A percentile compares a stretch with the other conserved stretches of the same genome.
Evolutionary conservation across 2,888 invertebrate genomes (phyloP).

Genomic region (Melieria omissa): DNA sequence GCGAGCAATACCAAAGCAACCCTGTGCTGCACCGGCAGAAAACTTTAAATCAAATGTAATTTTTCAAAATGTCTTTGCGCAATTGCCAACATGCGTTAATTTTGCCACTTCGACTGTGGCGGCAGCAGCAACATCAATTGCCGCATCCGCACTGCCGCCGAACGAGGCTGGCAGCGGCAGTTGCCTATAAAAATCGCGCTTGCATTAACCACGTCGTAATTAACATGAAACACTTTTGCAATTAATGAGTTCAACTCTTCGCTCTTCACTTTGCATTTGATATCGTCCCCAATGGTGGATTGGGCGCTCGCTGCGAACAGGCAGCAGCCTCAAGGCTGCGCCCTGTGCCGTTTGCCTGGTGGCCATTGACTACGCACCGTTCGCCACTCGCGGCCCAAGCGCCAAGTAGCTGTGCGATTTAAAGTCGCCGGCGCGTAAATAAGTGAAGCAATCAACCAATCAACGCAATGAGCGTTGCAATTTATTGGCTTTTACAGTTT

Average conservation of each 20-base stretch:
- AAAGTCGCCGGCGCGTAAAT: slow-evolving; percentile 52
- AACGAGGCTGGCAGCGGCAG: background rate
- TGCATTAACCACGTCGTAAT: slow-evolving; percentile 45
- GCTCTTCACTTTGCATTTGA: slow-evolving; percentile 20
- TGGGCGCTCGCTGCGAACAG: background rate
- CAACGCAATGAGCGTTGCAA: slow-evolving; percentile 53
- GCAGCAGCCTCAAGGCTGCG: background rate
- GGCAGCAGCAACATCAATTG: too few relatives aligned
- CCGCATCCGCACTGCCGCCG: too few relatives aligned
- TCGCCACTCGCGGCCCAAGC: too few relatives aligned
- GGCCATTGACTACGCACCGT: too few relatives aligned
- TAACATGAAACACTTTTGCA: slow-evolving; percentile 52
- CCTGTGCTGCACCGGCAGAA: too few relatives aligned
- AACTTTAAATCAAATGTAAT: too few relatives aligned
- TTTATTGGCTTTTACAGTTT: slow-evolving; percentile 24
- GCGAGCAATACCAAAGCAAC: too few relatives aligned
- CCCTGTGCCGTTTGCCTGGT: background rate
- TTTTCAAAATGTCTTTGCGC: too few relatives aligned
- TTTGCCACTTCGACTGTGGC: too few relatives aligned
- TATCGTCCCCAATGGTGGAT: background rate
- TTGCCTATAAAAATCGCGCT: slow-evolving; percentile 1
- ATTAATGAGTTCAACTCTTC: slow-evolving; percentile 49
- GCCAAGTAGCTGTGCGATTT: background rate
- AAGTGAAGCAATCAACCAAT: slow-evolving; percentile 52
- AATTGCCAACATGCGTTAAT: too few relatives aligned